Evolutionary conservation across 2,797 vertebrate species (phyloP).

Genomic region (Acanthurus tractus): DNA sequence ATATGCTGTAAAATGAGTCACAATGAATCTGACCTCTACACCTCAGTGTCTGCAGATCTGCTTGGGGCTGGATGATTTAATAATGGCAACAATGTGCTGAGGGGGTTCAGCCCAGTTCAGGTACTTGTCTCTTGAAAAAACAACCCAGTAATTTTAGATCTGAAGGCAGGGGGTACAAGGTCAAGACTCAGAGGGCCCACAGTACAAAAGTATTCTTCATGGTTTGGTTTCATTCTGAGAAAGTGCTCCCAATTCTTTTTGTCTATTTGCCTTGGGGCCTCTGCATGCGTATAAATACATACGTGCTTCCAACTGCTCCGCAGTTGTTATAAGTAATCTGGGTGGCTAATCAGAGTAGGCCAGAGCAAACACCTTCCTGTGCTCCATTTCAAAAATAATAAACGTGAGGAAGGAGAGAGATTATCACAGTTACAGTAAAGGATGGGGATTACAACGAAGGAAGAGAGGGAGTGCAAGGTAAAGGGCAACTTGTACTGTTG

Average conservation of each 20-base stretch:
- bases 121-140: neutral
- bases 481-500: slow-evolving; percentile 18
- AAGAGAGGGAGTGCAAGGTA: slow-evolving; percentile 30
- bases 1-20: slow-evolving; percentile 10
- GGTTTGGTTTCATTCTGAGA: slow-evolving; percentile 62
- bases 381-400: slow-evolving; percentile 66
- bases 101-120: neutral
- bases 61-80: slow-evolving; percentile 11
- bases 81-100: neutral
- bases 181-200: slow-evolving; percentile 24
- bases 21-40: slow-evolving; percentile 32
- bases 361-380: slow-evolving; percentile 64
- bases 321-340: slow-evolving; percentile 55
- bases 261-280: slow-evolving; percentile 31
- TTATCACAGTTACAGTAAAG: slow-evolving; percentile 41
- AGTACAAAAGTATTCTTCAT: slow-evolving; percentile 27
- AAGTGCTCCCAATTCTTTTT: slow-evolving; percentile 45
- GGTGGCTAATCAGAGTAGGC: slow-evolving; percentile 59
- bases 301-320: slow-evolving; percentile 34
- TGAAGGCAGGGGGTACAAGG: slow-evolving; percentile 50
- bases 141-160: slow-evolving; percentile 35
- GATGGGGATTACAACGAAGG: slow-evolving; percentile 25
- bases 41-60: slow-evolving; percentile 53
- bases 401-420: slow-evolving; percentile 54
- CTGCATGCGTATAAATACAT: slow-evolving; percentile 9